These are phyloP conservation scores for Phymatocera aterrima DNA, from an alignment of 2,888 invertebrate species.

Conservation along the genomic window DNA sequence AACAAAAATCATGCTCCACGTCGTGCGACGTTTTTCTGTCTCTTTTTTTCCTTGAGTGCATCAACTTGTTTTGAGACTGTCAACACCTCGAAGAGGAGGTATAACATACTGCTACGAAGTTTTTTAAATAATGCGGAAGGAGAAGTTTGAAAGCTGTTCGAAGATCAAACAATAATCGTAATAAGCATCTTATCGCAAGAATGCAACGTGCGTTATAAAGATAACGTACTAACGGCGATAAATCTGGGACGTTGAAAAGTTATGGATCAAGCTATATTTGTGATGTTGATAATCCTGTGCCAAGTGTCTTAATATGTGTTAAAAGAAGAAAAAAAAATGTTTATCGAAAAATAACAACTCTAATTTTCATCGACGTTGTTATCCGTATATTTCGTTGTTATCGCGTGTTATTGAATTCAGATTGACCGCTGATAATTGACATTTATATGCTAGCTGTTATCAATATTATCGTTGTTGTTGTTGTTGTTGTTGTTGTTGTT, in stretches of 20 bases:
- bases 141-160: neutral
- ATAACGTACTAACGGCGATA: neutral
- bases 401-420: conserved; percentile 24
- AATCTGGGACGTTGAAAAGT: neutral
- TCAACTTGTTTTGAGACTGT: neutral
- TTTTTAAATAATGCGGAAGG: neutral
- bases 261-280: conserved; percentile 37
- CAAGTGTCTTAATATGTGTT: conserved; percentile 44
- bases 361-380: neutral
- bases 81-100: neutral
- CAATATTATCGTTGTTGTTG: neutral
- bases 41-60: neutral
- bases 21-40: neutral
- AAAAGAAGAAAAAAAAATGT: conserved; percentile 6
- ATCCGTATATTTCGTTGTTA: conserved; percentile 14
- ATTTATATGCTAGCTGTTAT: conserved; percentile 24
- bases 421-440: neutral
- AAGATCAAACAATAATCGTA: neutral
- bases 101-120: neutral
- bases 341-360: conserved; percentile 11
- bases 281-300: conserved; percentile 43
- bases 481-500: neutral
- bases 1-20: neutral
- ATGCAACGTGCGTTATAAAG: neutral
- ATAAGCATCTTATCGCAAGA: neutral